Base-by-base conservation (phyloP, 53 echinoderm and acorn worm genomes). In the Arbacia lixula region DNA sequence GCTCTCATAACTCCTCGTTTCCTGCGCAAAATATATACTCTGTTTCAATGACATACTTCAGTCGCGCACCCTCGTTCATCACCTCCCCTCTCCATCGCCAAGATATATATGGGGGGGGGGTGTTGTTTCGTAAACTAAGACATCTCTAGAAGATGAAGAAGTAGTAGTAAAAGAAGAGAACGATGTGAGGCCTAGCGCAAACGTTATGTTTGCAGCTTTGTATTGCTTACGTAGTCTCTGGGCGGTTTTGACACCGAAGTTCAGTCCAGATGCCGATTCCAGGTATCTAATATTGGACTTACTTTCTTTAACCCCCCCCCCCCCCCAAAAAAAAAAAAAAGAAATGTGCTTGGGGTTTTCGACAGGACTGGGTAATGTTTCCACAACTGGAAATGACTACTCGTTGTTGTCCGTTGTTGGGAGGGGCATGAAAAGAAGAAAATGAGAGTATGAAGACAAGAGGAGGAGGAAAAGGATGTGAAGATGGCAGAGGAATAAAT, bases 31-130 rank as follows among this genome's bases (percentile, higher is more conserved):
- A 78, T 78, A 60, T 78, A 60, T 78, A 57, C 79, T 60, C 79
- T 78, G 79, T 78, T 78, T 78, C 60, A 78, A 78, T 60, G 79
- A 78, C 36, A 78, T 40, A 78, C 79, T 78, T 78, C 79, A 78
- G 41, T 28, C 28, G 36, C 28, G n/a, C 39, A 60, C 79, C 25
- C 79, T 78, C 60, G 60, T 78, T 60, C 60, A 57, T 57, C 60
- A 78, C 79, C 79, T 40, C 36, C 32, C 53, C 60, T 78, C 60
- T 78, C 60, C 27, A 38, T 41, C 39, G 58, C 21, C 2, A 25
- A n/a, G 33, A 20, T 19, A 46, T 40, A 43, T 3, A 27, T 24
- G 17, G 2, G 14, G 41, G 71, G 71, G 3, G 8, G 41, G 34
- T 12, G 22, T 28, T n/a, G n/a, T n/a, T n/a, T n/a, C n/a, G n/a